Percentiles rank a stretch among this genome's conserved stretches.
Conservation (phyloP, 2,797 vertebrate genomes). For the Phataginus tricuspis region DNA sequence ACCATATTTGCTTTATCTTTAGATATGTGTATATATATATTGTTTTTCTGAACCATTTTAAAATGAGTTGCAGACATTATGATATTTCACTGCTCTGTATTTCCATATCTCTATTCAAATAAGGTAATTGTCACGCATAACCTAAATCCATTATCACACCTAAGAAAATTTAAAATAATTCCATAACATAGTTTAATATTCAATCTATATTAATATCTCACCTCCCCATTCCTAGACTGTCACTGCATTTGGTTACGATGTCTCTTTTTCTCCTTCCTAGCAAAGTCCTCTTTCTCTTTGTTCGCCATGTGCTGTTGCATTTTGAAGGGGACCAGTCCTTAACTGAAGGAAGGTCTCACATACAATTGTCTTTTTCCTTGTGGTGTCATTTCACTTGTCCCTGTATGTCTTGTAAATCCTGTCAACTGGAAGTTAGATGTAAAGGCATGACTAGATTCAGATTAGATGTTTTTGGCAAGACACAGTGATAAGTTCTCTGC, state of each 20-base stretch:
- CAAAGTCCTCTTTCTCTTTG: not conserved
- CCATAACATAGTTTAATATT: not conserved
- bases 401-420: not conserved
- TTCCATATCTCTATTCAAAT: not conserved
- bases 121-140: not conserved
- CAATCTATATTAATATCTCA: not conserved
- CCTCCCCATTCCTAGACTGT: not conserved
- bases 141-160: not conserved
- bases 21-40: not conserved
- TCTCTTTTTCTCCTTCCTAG: not conserved
- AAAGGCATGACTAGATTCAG: not conserved
- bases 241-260: not conserved
- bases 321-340: not conserved
- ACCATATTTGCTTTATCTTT: not conserved
- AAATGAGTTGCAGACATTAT: not conserved
- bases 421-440: not conserved
- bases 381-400: not conserved
- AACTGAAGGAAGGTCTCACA: not conserved
- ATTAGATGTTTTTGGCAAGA: not conserved
- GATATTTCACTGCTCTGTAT: not conserved
- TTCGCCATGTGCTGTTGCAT: not conserved
- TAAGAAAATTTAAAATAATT: constrained; percentile 11
- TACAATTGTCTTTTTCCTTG: not conserved
- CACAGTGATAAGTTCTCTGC: not conserved
- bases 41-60: not conserved